Percentiles rank a stretch among this genome's conserved stretches.
These are phyloP conservation scores for Unio delphinus DNA, from an alignment of 2,888 invertebrate genomes.

Conservation along the genomic window DNA sequence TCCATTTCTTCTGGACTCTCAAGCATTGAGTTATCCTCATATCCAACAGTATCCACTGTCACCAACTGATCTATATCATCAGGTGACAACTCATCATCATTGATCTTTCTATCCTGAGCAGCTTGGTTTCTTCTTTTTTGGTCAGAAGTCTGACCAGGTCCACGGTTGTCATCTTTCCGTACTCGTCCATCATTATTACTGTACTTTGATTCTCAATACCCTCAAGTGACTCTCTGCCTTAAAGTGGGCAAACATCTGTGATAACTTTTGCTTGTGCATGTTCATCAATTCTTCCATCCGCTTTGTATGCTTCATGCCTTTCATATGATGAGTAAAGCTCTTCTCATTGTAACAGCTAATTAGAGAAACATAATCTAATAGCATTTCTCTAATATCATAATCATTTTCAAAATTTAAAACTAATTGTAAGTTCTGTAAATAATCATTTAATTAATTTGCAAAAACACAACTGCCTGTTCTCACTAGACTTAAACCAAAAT, in stretches of 20 bases:
- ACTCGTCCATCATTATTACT: too few relatives aligned
- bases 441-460: too few relatives aligned
- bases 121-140: conserved; percentile 1
- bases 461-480: too few relatives aligned
- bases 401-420: too few relatives aligned
- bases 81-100: too few relatives aligned
- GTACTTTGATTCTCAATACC: conserved; percentile 37
- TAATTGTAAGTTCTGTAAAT: too few relatives aligned
- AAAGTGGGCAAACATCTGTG: conserved; percentile 44
- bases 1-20: conserved; percentile 5
- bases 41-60: conserved; percentile 43
- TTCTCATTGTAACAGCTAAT: conserved; percentile 4
- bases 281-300: conserved; percentile 53
- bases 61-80: conserved; percentile 42
- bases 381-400: too few relatives aligned
- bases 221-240: conserved; percentile 61
- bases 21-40: conserved; percentile 29
- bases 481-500: too few relatives aligned
- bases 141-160: too few relatives aligned
- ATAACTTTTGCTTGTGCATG: conserved; percentile 40
- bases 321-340: conserved; percentile 61
- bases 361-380: too few relatives aligned
- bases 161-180: too few relatives aligned
- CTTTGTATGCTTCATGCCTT: conserved; percentile 48
- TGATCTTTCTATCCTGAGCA: not conserved